A percentile compares a stretch with the other conserved stretches of the same genome.
phyloP scores from a whole-genome alignment of 2,888 invertebrate genomes.

The Mythimna albipuncta region DNA sequence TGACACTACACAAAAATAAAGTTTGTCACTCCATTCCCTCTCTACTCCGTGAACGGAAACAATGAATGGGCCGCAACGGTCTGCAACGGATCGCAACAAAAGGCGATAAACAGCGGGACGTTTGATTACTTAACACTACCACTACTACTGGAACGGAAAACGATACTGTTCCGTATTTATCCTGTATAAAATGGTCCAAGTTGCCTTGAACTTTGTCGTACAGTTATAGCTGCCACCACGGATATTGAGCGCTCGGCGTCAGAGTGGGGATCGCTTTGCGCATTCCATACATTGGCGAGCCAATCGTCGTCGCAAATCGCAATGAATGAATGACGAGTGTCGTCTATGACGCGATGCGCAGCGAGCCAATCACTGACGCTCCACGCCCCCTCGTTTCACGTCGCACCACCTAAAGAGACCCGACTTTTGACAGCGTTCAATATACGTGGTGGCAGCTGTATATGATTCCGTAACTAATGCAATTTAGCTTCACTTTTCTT shows the following conservation, averaged over 20 bases:
- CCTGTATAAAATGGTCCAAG: constrained; percentile 7
- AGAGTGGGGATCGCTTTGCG: too few relatives aligned
- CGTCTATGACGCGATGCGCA: too few relatives aligned
- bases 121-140: constrained; percentile 58
- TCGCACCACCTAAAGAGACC: too few relatives aligned
- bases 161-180: constrained; percentile 20
- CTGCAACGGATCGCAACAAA: constrained; percentile 43
- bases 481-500: too few relatives aligned
- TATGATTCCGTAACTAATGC: neutral
- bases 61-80: constrained; percentile 39
- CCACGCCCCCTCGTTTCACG: too few relatives aligned
- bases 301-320: too few relatives aligned
- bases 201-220: constrained; percentile 12
- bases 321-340: too few relatives aligned
- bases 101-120: constrained; percentile 52
- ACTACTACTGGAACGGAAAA: constrained; percentile 29
- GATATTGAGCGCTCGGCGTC: too few relatives aligned
- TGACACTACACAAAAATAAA: neutral
- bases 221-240: neutral
- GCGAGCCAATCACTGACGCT: too few relatives aligned
- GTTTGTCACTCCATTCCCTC: constrained; percentile 6
- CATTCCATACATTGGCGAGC: too few relatives aligned
- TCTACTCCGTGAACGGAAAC: constrained; percentile 32
- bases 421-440: too few relatives aligned
- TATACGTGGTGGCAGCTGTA: too few relatives aligned